These are phyloP conservation scores for Spodoptera frugiperda DNA, from an alignment of 1,140 invertebrate species.

Conservation along the genomic window DNA sequence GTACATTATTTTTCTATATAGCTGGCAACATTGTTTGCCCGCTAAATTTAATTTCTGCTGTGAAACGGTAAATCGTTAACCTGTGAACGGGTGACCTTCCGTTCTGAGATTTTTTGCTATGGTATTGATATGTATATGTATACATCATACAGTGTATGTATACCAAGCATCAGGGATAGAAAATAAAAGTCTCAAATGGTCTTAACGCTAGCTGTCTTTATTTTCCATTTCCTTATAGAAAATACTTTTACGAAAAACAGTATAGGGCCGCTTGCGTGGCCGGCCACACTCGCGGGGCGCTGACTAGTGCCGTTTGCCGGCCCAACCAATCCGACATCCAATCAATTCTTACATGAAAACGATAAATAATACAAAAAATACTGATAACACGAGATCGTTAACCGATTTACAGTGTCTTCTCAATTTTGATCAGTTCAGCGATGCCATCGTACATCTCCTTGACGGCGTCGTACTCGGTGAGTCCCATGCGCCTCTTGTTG, in stretches of 20 bases:
- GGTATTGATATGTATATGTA: too few species aligned
- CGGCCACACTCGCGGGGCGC: conserved; percentile 65
- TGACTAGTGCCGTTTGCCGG: conserved; percentile 77
- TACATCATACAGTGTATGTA: too few species aligned
- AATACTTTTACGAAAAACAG: conserved; percentile 83
- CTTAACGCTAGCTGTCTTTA: conserved; percentile 86
- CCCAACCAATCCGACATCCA: conserved; percentile 72
- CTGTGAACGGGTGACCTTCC: too few species aligned
- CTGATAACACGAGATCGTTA: conserved; percentile 78
- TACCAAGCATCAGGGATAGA: conserved; percentile 1
- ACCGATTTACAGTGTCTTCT: conserved; percentile 90
- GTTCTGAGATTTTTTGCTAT: too few species aligned
- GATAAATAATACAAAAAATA: conserved; percentile 85
- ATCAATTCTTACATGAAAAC: conserved; percentile 80
- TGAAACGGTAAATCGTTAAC: too few species aligned
- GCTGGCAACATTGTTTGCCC: too few species aligned
- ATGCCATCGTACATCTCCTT: conserved; percentile 97
- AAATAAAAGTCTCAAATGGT: conserved; percentile 71
- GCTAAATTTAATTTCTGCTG: too few species aligned
- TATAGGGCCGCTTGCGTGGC: conserved; percentile 73
- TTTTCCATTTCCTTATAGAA: conserved; percentile 86
- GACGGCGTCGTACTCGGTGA: conserved; percentile 95
- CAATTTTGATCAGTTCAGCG: conserved; percentile 95
- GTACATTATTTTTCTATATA: too few species aligned
- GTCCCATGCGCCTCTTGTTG: conserved; percentile 95